Evolutionary conservation across 2,797 vertebrate species (phyloP).

Genomic region (Graptemys geographica): DNA sequence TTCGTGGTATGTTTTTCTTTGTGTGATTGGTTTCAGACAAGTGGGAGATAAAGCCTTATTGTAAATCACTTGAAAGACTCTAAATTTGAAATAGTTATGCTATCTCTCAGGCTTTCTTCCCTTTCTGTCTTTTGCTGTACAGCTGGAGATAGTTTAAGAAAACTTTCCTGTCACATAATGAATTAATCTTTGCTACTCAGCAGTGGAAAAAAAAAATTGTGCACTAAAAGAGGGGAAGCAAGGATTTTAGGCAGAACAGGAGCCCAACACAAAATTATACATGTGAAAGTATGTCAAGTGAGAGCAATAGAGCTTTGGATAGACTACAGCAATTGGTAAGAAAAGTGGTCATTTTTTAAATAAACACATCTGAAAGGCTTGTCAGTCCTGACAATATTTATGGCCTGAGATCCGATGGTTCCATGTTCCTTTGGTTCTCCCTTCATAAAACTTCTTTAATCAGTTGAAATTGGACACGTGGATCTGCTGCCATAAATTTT

Average conservation of each 20-base stretch:
- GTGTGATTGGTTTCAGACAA: neutral
- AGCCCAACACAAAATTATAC: neutral
- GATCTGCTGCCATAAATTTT: constrained; percentile 27
- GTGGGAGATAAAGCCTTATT: neutral
- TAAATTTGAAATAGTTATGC: neutral
- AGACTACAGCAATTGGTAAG: constrained; percentile 37
- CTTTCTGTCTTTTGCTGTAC: constrained; percentile 4
- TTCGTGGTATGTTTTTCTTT: constrained; percentile 13
- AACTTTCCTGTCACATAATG: neutral
- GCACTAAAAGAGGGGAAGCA: neutral
- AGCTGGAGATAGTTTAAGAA: neutral
- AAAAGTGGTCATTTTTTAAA: constrained; percentile 67
- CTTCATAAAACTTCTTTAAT: constrained; percentile 59
- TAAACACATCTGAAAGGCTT: constrained; percentile 47
- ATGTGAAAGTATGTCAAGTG: constrained; percentile 26
- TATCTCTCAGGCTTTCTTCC: neutral
- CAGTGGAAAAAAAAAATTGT: neutral
- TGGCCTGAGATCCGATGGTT: constrained; percentile 42
- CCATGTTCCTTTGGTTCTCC: constrained; percentile 52
- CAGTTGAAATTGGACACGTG: constrained; percentile 41
- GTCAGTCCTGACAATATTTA: constrained; percentile 44
- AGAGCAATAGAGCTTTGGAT: neutral
- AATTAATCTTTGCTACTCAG: constrained; percentile 15
- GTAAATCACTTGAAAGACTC: constrained; percentile 19
- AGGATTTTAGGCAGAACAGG: constrained; percentile 23